phyloP scores from a whole-genome alignment of 2,113 vertebrate genomes.

The Gambusia affinis region DNA sequence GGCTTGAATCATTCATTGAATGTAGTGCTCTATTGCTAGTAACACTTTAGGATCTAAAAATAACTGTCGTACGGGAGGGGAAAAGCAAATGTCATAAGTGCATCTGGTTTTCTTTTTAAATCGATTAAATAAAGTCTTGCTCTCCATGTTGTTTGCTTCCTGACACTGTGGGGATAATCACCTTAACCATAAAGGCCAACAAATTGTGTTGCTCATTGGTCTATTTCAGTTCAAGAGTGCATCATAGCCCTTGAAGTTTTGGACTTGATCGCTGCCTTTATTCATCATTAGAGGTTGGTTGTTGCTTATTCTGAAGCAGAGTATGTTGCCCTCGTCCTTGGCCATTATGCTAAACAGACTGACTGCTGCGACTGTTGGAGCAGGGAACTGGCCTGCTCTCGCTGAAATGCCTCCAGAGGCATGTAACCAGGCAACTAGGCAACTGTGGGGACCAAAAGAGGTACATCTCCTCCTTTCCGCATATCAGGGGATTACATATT shows the following conservation, averaged over 20 bases:
- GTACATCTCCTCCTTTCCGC: constrained; percentile 52
- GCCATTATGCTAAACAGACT: constrained; percentile 62
- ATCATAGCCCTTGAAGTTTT: constrained; percentile 29
- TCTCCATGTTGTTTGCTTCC: constrained; percentile 3
- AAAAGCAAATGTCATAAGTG: constrained; percentile 58
- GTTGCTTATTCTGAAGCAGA: constrained; percentile 48
- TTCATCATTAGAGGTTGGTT: constrained; percentile 50
- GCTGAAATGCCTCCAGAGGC: constrained; percentile 67
- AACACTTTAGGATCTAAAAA: constrained; percentile 75
- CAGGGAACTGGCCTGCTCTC: constrained; percentile 58
- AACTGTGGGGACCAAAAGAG: constrained; percentile 66
- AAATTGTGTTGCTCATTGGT: constrained; percentile 24
- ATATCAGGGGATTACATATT: constrained; percentile 57
- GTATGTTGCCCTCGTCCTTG: constrained; percentile 67
- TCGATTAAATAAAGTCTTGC: constrained; percentile 30
- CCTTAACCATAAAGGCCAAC: constrained; percentile 31
- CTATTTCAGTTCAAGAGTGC: constrained; percentile 25
- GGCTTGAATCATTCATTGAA: constrained; percentile 73
- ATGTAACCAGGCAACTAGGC: constrained; percentile 75
- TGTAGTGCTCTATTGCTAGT: constrained; percentile 60
- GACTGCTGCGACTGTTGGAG: constrained; percentile 66
- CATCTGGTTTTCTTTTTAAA: constrained; percentile 48
- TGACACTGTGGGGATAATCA: constrained; percentile 21
- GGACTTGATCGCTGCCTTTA: constrained; percentile 32
- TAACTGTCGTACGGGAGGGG: constrained; percentile 49